Evolutionary conservation across 2,113 vertebrate species (phyloP).

Genomic region (Tympanuchus pallidicinctus): DNA sequence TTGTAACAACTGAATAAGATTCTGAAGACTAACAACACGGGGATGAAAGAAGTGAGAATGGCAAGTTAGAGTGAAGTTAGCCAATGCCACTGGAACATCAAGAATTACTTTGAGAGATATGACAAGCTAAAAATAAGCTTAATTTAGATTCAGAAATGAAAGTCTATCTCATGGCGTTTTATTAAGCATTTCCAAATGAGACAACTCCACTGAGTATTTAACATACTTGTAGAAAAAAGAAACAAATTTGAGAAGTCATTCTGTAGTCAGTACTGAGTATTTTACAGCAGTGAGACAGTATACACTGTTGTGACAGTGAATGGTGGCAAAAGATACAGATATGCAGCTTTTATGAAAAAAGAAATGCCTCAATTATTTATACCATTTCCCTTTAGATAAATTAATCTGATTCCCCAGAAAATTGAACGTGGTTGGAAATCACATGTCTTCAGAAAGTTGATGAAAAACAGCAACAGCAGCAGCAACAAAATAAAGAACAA

Average conservation of each 20-base stretch:
- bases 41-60: slow-evolving; percentile 8
- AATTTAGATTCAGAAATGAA: neutral
- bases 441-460: neutral
- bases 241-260: neutral
- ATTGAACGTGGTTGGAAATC: neutral
- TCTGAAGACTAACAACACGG: neutral
- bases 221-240: neutral
- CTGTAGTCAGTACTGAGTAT: neutral
- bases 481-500: neutral
- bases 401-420: neutral
- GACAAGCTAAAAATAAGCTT: neutral
- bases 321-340: neutral
- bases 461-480: neutral
- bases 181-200: neutral
- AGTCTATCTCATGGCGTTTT: neutral
- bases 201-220: neutral
- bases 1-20: neutral
- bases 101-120: neutral
- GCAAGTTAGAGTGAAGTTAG: neutral
- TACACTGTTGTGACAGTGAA: neutral
- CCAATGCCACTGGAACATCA: neutral
- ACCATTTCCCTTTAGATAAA: neutral
- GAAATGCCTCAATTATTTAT: neutral
- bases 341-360: neutral
- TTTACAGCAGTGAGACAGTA: neutral